phyloP scores from a whole-genome alignment of 1,140 invertebrate species.

The Eciton burchellii region DNA sequence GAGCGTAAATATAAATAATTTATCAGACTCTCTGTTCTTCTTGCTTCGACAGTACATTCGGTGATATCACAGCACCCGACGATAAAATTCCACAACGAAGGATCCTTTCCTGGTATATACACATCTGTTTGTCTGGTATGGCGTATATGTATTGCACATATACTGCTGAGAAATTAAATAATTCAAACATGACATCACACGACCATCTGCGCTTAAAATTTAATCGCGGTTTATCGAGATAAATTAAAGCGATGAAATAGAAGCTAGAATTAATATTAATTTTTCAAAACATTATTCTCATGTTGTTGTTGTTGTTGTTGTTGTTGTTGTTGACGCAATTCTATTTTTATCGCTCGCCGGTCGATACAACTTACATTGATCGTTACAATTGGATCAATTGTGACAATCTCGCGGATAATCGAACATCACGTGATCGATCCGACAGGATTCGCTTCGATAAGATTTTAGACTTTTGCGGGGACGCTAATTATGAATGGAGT shows the following conservation, averaged over 20 bases:
- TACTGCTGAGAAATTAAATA: slow-evolving; percentile 62
- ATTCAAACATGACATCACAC: slow-evolving; percentile 56
- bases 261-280: slow-evolving; percentile 34
- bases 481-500: slow-evolving; percentile 1
- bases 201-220: slow-evolving; percentile 28
- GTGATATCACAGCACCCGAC: slow-evolving; percentile 41
- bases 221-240: slow-evolving; percentile 4
- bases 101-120: slow-evolving; percentile 64
- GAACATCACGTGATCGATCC: background rate
- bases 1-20: background rate
- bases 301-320: background rate
- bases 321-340: too few species aligned
- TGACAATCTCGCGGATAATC: background rate
- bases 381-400: background rate
- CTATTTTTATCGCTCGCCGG: too few species aligned
- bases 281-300: background rate
- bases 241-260: slow-evolving; percentile 42
- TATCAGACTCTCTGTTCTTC: background rate
- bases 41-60: background rate
- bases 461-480: background rate
- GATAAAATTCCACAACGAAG: slow-evolving; percentile 59
- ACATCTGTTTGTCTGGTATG: slow-evolving; percentile 4
- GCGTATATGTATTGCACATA: slow-evolving; percentile 5
- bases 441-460: background rate
- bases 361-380: too few species aligned